These are phyloP conservation scores for Tenthredo livida DNA, from an alignment of 2,888 invertebrate species.

Conservation along the genomic window DNA sequence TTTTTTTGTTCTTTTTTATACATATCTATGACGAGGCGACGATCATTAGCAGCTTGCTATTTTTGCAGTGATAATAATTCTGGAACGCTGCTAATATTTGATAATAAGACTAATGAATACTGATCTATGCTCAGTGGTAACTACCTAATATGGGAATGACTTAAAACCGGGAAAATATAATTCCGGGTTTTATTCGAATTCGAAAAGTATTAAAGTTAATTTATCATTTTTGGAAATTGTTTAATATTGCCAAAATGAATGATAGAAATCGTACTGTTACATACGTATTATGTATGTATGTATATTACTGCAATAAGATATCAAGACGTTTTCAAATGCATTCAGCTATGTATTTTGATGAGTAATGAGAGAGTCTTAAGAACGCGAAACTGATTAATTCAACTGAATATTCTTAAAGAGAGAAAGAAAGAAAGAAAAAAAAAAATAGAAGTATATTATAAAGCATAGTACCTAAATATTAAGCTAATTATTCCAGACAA, in stretches of 20 bases:
- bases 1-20: neutral
- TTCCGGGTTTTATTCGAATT: neutral
- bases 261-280: neutral
- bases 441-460: neutral
- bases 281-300: neutral
- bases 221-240: neutral
- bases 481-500: constrained; percentile 25
- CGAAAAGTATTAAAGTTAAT: neutral
- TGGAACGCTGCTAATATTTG: neutral
- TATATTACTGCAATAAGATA: neutral
- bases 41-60: neutral
- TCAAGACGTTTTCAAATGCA: neutral
- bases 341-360: neutral
- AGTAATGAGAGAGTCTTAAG: neutral
- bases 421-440: too few species aligned
- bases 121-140: neutral
- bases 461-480: neutral
- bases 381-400: neutral
- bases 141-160: neutral
- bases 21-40: neutral
- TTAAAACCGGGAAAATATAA: neutral
- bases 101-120: constrained; percentile 6
- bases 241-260: neutral
- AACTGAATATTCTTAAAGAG: neutral
- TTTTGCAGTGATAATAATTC: neutral